Conservation (phyloP, 2,113 vertebrate species). For the Pseudopodoces humilis region DNA sequence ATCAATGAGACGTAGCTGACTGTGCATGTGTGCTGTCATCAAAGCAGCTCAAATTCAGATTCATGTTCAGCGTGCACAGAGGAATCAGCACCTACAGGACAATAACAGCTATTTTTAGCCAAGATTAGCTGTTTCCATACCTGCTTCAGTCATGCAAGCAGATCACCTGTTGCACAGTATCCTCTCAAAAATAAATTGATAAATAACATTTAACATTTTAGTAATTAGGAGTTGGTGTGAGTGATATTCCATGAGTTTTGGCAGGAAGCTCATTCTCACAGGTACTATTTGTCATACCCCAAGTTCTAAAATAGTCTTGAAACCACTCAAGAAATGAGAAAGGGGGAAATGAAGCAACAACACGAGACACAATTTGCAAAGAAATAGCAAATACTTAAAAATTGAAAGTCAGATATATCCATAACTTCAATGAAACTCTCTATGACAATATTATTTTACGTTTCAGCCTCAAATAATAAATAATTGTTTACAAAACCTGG, state of each 20-base stretch:
- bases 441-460: background rate
- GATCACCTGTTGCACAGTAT: background rate
- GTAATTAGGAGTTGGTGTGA: background rate
- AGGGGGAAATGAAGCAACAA: background rate
- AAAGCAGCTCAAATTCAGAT: background rate
- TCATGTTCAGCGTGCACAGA: background rate
- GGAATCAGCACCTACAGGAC: background rate
- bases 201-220: background rate
- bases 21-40: background rate
- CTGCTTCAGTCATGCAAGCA: background rate
- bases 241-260: background rate
- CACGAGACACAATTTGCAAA: background rate
- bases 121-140: background rate
- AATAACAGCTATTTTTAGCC: slow-evolving; percentile 2
- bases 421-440: background rate
- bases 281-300: background rate
- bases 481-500: background rate
- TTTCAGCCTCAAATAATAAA: background rate
- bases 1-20: slow-evolving; percentile 26
- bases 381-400: background rate
- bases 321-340: background rate
- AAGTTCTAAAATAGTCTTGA: background rate
- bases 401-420: background rate
- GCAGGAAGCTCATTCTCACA: background rate
- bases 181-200: background rate